These are phyloP conservation scores for Pseudolaguvia tuberculata DNA, from an alignment of 2,113 vertebrate genomes.

Conservation along the genomic window DNA sequence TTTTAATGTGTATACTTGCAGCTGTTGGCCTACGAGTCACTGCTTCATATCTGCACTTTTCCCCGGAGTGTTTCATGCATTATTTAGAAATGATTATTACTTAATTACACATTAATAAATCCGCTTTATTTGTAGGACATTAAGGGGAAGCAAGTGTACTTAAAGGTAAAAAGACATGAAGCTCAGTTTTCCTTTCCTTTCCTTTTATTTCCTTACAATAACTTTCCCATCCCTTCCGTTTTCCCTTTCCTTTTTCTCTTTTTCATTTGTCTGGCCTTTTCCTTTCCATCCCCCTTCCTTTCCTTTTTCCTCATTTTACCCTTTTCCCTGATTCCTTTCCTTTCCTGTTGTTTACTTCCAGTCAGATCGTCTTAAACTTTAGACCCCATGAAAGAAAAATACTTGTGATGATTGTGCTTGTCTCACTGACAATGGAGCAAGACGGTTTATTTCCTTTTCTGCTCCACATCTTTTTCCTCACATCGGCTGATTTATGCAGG, in stretches of 20 bases:
- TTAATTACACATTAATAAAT: slow-evolving; percentile 82
- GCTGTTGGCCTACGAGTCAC: slow-evolving; percentile 54
- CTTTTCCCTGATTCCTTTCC: no score
- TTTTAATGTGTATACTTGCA: slow-evolving; percentile 70
- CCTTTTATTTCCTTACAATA: no score
- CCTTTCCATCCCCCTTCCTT: no score
- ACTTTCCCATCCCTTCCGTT: background rate
- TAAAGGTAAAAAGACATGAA: slow-evolving; percentile 53
- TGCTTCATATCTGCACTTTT: slow-evolving; percentile 62
- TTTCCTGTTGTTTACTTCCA: slow-evolving; percentile 53
- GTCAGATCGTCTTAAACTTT: slow-evolving; percentile 54
- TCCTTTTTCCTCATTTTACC: no score
- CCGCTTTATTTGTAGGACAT: slow-evolving; percentile 78
- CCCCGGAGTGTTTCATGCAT: slow-evolving; percentile 75
- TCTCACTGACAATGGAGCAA: slow-evolving; percentile 39
- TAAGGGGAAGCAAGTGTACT: slow-evolving; percentile 70
- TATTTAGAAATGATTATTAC: slow-evolving; percentile 79
- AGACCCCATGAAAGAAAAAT: slow-evolving; percentile 43
- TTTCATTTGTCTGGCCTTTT: no score
- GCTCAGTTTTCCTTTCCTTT: slow-evolving; percentile 46
- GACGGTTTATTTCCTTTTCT: slow-evolving; percentile 55
- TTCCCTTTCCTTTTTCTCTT: background rate
- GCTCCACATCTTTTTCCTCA: slow-evolving; percentile 13
- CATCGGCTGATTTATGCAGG: background rate
- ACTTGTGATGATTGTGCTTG: slow-evolving; percentile 21